These are phyloP conservation scores for Drosophila nigritarsus DNA, from an alignment of 2,888 invertebrate species.

Conservation along the genomic window DNA sequence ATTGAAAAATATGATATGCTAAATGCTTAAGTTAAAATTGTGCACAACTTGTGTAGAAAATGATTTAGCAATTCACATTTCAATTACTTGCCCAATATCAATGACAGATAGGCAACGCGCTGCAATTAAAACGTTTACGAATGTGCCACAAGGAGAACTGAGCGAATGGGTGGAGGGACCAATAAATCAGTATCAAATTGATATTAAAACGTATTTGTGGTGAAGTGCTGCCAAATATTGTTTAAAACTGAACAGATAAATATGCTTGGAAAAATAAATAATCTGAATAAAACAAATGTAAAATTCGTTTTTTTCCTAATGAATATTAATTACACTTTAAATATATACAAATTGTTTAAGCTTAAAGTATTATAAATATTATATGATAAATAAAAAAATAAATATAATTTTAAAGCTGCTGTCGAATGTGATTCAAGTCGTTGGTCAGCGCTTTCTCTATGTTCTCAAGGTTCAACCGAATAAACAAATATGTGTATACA, in stretches of 20 bases:
- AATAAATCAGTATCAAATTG: neutral
- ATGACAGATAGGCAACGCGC: neutral
- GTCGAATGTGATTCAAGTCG: neutral
- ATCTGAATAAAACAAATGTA: neutral
- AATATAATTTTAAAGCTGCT: neutral
- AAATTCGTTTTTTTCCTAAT: neutral
- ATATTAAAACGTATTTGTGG: neutral
- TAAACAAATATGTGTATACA: neutral
- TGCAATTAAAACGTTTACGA: neutral
- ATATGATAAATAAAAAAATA: neutral
- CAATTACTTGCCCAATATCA: neutral
- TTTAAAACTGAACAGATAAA: neutral
- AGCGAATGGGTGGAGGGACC: neutral
- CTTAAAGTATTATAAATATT: neutral
- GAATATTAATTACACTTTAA: neutral
- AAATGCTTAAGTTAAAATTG: slow-evolving; percentile 1
- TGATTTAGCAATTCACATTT: neutral
- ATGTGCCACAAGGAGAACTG: neutral
- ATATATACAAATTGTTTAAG: fast-evolving
- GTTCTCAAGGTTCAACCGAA: neutral
- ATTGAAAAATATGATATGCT: neutral
- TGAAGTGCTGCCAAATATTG: neutral
- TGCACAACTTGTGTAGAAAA: neutral
- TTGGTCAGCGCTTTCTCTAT: neutral
- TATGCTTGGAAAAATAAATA: neutral